These are phyloP conservation scores for Hemicrepidius hirtus DNA, from an alignment of 2,888 invertebrate species.

Conservation along the genomic window DNA sequence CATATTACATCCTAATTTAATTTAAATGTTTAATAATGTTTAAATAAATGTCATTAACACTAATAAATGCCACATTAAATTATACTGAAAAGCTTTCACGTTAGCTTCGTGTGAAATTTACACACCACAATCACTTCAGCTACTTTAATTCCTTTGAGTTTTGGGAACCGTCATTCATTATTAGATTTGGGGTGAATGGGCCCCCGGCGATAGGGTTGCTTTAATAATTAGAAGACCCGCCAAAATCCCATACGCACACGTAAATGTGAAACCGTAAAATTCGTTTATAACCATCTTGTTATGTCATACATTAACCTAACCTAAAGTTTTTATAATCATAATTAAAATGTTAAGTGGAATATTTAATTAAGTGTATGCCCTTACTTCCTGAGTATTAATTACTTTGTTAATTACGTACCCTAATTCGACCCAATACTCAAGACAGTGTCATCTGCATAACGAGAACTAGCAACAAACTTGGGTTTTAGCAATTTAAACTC, in stretches of 20 bases:
- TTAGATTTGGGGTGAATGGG: slow-evolving; percentile 22
- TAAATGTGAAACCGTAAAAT: slow-evolving; percentile 5
- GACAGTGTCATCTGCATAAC: slow-evolving; percentile 23
- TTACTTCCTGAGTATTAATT: slow-evolving; percentile 10
- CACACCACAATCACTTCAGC: not conserved
- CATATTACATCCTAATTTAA: too few species aligned
- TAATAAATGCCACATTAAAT: not conserved
- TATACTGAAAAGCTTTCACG: not conserved
- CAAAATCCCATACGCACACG: slow-evolving; percentile 16
- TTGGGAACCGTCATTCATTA: slow-evolving; percentile 31
- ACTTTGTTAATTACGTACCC: slow-evolving; percentile 15
- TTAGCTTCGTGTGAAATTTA: not conserved
- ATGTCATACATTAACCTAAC: not conserved
- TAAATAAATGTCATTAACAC: too few species aligned
- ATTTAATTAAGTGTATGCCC: slow-evolving; percentile 11
- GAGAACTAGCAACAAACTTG: slow-evolving; percentile 25
- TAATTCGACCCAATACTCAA: slow-evolving; percentile 19
- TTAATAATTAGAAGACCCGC: slow-evolving; percentile 17
- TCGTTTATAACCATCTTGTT: not conserved
- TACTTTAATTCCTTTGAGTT: slow-evolving; percentile 26
- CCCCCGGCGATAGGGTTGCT: slow-evolving; percentile 9
- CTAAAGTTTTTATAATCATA: not conserved
- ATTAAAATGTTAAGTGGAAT: slow-evolving; percentile 9
- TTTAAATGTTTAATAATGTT: too few species aligned
- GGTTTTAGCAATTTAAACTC: slow-evolving; percentile 28